Conservation (phyloP, 2,797 vertebrate species). For the Pristis pectinata region DNA sequence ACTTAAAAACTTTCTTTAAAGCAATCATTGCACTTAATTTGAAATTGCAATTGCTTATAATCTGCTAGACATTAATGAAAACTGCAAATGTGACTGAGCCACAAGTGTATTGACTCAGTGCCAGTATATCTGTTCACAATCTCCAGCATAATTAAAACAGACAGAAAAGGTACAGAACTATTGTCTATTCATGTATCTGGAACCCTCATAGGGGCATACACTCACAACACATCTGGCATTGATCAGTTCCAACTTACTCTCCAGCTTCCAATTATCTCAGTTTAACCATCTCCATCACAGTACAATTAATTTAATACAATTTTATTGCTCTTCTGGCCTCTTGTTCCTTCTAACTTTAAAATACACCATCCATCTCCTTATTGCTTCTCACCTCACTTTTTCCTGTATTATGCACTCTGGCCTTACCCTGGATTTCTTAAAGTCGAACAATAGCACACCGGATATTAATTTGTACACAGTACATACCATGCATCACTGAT, state of each 20-base stretch:
- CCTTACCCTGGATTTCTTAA: not conserved
- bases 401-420: not conserved
- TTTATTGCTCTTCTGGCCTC: not conserved
- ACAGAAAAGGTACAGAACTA: not conserved
- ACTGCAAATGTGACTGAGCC: not conserved
- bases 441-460: not conserved
- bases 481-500: not conserved
- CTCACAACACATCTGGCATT: not conserved
- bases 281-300: not conserved
- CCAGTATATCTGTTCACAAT: not conserved
- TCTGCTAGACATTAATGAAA: not conserved
- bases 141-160: constrained; percentile 1
- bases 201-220: not conserved
- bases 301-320: not conserved
- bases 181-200: not conserved
- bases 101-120: not conserved
- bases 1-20: not conserved
- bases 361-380: not conserved
- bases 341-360: not conserved
- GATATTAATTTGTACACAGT: not conserved
- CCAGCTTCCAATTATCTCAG: not conserved
- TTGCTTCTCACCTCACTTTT: not conserved
- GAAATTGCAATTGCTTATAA: not conserved
- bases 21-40: not conserved
- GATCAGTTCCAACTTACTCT: not conserved